phyloP scores from a whole-genome alignment of 2,113 vertebrate species.

The Tetrax tetrax region DNA sequence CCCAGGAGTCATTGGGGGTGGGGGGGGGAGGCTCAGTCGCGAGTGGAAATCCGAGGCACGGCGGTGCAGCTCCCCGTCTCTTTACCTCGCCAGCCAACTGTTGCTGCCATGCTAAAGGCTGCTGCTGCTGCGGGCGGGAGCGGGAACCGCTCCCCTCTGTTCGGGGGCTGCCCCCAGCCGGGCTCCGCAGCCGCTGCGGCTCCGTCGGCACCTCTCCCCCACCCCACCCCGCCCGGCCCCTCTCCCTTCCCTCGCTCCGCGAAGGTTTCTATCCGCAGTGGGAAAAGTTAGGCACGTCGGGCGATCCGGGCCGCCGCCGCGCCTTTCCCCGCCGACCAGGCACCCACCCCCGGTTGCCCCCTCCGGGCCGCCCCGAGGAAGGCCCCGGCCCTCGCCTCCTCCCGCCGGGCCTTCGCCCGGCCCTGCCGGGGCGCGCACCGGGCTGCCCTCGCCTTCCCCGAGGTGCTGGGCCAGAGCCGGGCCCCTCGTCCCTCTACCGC shows the following conservation, averaged over 20 bases:
- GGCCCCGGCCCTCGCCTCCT: background rate
- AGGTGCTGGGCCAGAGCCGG: background rate
- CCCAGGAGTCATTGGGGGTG: background rate
- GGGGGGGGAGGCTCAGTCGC: background rate
- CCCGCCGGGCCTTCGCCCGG: background rate
- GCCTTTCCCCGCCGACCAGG: background rate
- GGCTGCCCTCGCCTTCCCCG: background rate
- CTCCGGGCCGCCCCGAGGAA: background rate
- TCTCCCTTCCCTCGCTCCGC: background rate
- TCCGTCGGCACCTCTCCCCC: background rate
- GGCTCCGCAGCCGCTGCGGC: background rate
- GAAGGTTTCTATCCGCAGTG: background rate
- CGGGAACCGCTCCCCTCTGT: background rate
- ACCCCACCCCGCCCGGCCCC: background rate
- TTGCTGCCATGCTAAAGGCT: slow-evolving; percentile 64
- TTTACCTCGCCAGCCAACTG: slow-evolving; percentile 73
- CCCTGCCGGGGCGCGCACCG: background rate
- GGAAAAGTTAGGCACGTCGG: background rate
- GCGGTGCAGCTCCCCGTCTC: slow-evolving; percentile 10
- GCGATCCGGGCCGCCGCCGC: background rate
- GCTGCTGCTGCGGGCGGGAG: background rate
- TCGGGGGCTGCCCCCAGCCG: background rate
- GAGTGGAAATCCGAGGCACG: background rate
- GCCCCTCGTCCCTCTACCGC: background rate
- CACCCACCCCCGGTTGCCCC: background rate